A percentile compares a stretch with the other conserved stretches of the same genome.
Evolutionary conservation across 2,888 invertebrate species (phyloP).

Genomic region (Oligia latruncula): DNA sequence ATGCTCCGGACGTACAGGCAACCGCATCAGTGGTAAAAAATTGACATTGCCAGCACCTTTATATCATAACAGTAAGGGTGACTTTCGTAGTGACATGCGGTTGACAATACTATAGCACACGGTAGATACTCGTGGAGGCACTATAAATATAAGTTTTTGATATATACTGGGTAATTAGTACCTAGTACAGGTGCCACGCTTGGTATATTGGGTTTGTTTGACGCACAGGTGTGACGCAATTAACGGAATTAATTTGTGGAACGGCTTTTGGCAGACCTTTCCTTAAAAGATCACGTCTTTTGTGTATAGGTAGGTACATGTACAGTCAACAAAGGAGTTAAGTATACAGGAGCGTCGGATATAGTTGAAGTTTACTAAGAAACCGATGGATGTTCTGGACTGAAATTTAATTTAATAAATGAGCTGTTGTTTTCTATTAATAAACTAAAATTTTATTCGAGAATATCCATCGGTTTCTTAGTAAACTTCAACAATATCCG

Average conservation of each 20-base stretch:
- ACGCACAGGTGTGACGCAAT: background rate
- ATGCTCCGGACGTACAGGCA: background rate
- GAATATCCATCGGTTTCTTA: no score
- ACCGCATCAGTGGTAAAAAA: background rate
- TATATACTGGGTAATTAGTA: background rate
- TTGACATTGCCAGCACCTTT: background rate
- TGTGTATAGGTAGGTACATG: background rate
- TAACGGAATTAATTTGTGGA: background rate
- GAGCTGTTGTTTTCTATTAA: no score
- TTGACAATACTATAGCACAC: background rate
- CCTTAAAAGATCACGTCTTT: background rate
- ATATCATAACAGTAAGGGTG: background rate
- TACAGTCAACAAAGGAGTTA: no score
- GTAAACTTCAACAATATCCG: no score
- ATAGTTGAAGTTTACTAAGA: no score
- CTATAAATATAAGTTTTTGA: background rate
- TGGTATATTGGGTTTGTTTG: background rate
- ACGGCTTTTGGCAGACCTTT: background rate
- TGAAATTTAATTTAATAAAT: no score
- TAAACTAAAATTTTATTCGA: no score
- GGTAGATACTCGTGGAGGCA: background rate
- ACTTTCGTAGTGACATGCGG: background rate
- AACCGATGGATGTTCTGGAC: no score
- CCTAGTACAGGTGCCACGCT: background rate
- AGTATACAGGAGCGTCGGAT: no score